Base-by-base conservation (phyloP, 2,888 invertebrate species). In the Diadromus collaris region DNA sequence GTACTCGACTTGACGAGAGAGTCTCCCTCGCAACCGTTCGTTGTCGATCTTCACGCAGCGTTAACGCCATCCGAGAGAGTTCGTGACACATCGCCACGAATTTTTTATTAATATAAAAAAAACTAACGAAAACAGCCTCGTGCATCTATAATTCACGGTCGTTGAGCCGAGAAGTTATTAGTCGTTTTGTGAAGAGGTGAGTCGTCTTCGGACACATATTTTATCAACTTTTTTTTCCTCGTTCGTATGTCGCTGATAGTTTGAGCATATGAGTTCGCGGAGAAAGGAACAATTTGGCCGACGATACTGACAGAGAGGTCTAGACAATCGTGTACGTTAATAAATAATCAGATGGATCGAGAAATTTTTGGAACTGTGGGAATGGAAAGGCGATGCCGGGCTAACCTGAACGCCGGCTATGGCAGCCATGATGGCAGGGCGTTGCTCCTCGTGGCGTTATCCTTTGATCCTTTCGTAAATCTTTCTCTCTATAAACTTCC, bases 381-480 rank as follows among this genome's bases (percentile, higher is more conserved):
- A 21, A 13, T 2, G 21, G 6, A 32, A 67, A 13, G 44, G 56
- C 48, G 46, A 51, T 63, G 76, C 65, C 73, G 79, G 77, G 76
- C 24, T 73, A 76, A 73, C 72, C 54, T 69, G 67, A 75, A 80
- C 58, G 80, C 84, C 82, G 84, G 84, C 69, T 68, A 79, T 54
- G 83, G 81, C 87, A 83, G 89, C 88, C 88, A 89, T 89, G 83
- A 85, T 86, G 84, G 82, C 86, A 86, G 88, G 88, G 88, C 89
- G 89, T 89, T 89, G 87, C 32, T 44, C 83, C 79, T 72, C 78
- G 75, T 80, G 78, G 79, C 73, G 38, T 56, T 78, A 67, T 41
- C 44, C 32, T 70, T 48, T 21, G 29, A 44, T 32, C 29, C 19
- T n/a, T 44, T 38, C 44, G 38, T 56, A 51, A 71, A 48, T 48